Conservation (phyloP, 2,797 vertebrate genomes). For the Erethizon dorsatum region DNA sequence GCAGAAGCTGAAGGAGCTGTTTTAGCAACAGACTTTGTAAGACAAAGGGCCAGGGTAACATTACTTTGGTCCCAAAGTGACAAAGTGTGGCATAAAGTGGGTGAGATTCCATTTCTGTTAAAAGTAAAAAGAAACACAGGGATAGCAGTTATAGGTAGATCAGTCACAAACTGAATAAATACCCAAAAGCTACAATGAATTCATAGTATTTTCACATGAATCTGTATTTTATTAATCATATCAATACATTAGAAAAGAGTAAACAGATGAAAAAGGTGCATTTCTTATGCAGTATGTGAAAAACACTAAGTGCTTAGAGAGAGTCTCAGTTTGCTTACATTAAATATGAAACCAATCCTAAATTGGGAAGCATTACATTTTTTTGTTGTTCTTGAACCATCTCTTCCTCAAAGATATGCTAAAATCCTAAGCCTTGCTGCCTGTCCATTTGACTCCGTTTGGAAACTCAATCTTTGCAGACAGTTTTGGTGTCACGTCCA, state of each 20-base stretch:
- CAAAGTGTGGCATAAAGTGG: neutral
- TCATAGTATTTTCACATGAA: constrained; percentile 41
- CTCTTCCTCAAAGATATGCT: neutral
- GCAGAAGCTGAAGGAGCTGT: constrained; percentile 39
- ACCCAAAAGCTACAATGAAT: neutral
- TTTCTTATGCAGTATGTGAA: neutral
- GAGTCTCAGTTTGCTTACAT: neutral
- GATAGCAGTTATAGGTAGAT: neutral
- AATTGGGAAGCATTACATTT: neutral
- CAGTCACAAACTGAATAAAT: constrained; percentile 7
- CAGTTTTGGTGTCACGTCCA: neutral
- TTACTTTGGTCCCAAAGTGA: constrained; percentile 30
- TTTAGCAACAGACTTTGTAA: constrained; percentile 13
- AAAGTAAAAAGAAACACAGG: constrained; percentile 57
- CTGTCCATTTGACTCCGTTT: neutral
- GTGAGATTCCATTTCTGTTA: neutral
- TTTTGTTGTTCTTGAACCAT: neutral
- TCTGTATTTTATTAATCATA: constrained; percentile 47
- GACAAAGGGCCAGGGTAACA: constrained; percentile 17
- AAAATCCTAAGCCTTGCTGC: neutral
- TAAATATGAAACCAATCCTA: constrained; percentile 42
- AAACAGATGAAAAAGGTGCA: neutral
- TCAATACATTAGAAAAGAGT: neutral
- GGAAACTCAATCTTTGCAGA: neutral
- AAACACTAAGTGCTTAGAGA: neutral